phyloP scores from a whole-genome alignment of 2,888 invertebrate genomes.

The Smittia aterrima region DNA sequence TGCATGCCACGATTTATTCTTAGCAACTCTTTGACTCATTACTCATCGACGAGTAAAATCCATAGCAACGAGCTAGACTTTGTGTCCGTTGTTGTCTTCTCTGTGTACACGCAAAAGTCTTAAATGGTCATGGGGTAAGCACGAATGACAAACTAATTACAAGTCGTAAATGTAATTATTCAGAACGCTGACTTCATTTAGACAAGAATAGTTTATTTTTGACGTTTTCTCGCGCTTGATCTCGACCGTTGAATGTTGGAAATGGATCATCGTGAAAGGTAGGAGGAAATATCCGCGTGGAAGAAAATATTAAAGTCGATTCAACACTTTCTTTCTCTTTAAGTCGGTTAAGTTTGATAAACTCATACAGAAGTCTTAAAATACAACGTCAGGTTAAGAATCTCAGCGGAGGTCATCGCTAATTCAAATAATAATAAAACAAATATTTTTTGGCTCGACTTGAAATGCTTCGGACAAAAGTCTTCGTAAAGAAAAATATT shows the following conservation, averaged over 20 bases:
- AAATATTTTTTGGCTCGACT: constrained; percentile 26
- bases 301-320: background rate
- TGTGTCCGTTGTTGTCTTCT: background rate
- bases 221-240: too few species aligned
- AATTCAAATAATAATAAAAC: constrained; percentile 24
- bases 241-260: background rate
- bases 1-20: background rate
- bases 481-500: background rate
- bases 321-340: background rate
- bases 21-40: background rate
- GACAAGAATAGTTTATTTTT: background rate
- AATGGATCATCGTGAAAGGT: background rate
- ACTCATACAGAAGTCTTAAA: background rate
- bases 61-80: background rate
- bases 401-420: constrained; percentile 33
- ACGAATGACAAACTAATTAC: constrained; percentile 3
- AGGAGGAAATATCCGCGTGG: background rate
- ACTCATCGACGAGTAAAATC: background rate
- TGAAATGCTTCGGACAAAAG: constrained; percentile 9
- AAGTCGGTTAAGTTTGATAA: background rate
- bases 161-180: background rate
- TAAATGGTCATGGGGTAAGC: background rate
- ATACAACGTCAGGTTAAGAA: constrained; percentile 30
- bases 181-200: background rate
- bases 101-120: background rate